These are phyloP conservation scores for Coilia nasus DNA, from an alignment of 2,797 vertebrate genomes.

Conservation along the genomic window DNA sequence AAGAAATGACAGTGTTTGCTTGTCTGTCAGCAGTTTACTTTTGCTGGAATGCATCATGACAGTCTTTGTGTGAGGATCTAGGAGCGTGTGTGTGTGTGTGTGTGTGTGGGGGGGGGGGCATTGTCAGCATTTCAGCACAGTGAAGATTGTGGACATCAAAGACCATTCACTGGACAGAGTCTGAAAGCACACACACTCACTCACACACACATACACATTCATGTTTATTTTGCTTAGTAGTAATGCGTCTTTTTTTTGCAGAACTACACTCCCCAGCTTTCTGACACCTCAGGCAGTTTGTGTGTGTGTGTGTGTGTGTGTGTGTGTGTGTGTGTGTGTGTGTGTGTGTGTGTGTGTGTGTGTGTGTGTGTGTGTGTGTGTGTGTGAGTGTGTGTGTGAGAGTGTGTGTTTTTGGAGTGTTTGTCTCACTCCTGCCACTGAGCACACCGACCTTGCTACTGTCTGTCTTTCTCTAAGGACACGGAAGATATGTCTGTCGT, in stretches of 20 bases:
- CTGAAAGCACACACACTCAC: background rate
- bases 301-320: constrained; percentile 25
- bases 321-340: constrained; percentile 28
- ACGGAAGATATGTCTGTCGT: background rate
- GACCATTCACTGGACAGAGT: background rate
- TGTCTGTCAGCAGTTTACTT: background rate
- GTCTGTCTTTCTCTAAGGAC: too few species aligned
- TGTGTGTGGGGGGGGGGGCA: too few species aligned
- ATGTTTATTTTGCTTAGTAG: background rate
- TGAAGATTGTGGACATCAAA: background rate
- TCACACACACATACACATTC: background rate
- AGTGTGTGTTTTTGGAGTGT: background rate
- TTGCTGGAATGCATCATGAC: background rate
- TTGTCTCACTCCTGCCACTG: background rate
- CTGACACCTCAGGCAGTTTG: background rate
- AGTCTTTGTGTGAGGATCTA: constrained; percentile 20
- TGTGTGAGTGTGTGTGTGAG: constrained; percentile 33
- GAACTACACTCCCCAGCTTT: background rate
- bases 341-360: background rate
- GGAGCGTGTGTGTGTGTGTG: background rate
- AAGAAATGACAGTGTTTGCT: background rate
- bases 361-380: constrained; percentile 20
- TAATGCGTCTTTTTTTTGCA: constrained; percentile 13
- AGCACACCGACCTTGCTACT: too few species aligned
- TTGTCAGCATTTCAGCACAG: background rate